phyloP scores from a whole-genome alignment of 2,888 invertebrate genomes.

The Helleia helle region DNA sequence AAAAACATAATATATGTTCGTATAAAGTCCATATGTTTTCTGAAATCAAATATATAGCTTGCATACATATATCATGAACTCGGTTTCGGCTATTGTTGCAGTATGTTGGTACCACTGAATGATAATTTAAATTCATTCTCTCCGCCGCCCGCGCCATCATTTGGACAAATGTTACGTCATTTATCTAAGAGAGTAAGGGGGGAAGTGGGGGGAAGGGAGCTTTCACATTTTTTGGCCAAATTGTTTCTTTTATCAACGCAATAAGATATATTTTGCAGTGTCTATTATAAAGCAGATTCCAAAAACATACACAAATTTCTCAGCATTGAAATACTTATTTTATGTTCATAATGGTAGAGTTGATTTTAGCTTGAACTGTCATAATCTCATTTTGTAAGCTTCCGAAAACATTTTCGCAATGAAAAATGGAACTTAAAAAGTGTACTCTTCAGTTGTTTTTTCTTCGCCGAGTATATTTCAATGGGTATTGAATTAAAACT shows the following conservation, averaged over 20 bases:
- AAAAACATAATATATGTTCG: too few relatives aligned
- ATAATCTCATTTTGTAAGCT: constrained; percentile 58
- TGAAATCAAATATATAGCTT: too few relatives aligned
- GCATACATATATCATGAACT: constrained; percentile 18
- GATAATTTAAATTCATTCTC: constrained; percentile 77
- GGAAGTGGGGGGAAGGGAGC: constrained; percentile 39
- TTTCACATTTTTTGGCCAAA: constrained; percentile 27
- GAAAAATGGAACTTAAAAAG: constrained; percentile 56
- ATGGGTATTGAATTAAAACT: constrained; percentile 69
- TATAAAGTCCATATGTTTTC: too few relatives aligned
- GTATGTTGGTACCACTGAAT: constrained; percentile 71
- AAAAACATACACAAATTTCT: constrained; percentile 50
- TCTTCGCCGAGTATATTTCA: constrained; percentile 40
- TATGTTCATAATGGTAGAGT: constrained; percentile 45
- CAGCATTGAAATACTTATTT: constrained; percentile 39
- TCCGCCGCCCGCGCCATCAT: constrained; percentile 75
- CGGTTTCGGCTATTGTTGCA: constrained; percentile 58
- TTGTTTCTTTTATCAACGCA: constrained; percentile 27
- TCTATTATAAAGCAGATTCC: constrained; percentile 42
- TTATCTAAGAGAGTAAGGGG: constrained; percentile 63
- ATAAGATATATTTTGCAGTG: constrained; percentile 36
- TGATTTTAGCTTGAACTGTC: constrained; percentile 34
- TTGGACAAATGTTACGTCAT: constrained; percentile 75
- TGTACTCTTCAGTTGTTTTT: constrained; percentile 50
- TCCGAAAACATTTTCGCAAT: constrained; percentile 53